Evolutionary conservation across 2,797 vertebrate genomes (phyloP).

Genomic region (Eutrigla gurnardus): DNA sequence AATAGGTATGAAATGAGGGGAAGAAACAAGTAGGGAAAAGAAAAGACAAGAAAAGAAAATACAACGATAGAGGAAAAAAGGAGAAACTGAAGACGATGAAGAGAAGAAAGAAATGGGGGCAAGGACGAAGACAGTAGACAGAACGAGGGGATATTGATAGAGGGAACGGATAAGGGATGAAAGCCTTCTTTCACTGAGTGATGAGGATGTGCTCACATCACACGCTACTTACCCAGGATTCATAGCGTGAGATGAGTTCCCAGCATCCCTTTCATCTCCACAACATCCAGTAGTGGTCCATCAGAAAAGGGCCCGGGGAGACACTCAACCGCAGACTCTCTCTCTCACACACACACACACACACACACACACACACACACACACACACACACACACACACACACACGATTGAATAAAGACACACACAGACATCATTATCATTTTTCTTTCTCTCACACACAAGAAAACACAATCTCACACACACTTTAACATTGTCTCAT

Average conservation of each 20-base stretch:
- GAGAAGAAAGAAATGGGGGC: conserved; percentile 46
- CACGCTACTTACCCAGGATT: conserved; percentile 81
- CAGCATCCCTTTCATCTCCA: conserved; percentile 83
- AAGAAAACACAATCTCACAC: conserved; percentile 4
- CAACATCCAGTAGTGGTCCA: conserved; percentile 71
- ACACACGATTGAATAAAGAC: conserved; percentile 48
- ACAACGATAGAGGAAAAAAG: conserved; percentile 28
- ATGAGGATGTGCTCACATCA: conserved; percentile 79
- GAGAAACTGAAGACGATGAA: conserved; percentile 39
- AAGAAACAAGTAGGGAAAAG: neutral
- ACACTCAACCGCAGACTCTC: conserved; percentile 52
- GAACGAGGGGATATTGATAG: conserved; percentile 65
- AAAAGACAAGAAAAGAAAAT: conserved; percentile 39
- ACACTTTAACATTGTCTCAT: conserved; percentile 4
- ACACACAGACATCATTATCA: conserved; percentile 3
- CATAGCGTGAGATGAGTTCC: conserved; percentile 82
- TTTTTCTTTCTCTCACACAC: conserved; percentile 11
- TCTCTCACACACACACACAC: conserved; percentile 41
- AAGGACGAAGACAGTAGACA: conserved; percentile 43
- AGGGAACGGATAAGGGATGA: conserved; percentile 75
- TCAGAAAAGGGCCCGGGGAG: conserved; percentile 72
- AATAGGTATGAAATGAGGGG: conserved; percentile 32
- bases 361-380: conserved; percentile 48
- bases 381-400: conserved; percentile 49
- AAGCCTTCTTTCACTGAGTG: conserved; percentile 74